Base-by-base conservation (phyloP, 2,888 invertebrate genomes). In the Muschampia staudingeri region DNA sequence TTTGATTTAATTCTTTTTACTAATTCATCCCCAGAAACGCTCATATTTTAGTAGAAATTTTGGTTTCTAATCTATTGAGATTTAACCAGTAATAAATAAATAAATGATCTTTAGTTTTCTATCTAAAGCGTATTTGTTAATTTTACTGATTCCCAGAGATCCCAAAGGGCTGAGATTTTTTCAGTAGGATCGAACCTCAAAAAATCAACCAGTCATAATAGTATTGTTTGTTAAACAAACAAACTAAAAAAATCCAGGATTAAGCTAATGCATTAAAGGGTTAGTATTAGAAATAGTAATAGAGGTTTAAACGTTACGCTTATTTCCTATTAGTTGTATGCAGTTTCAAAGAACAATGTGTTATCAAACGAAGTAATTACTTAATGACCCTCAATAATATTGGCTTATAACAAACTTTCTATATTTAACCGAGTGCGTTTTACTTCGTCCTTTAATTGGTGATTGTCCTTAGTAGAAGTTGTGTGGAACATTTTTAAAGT, bases 331-430 rank as follows among this genome's bases (percentile, higher is more conserved):
- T 76, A 5, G 8, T 61, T 7, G 9, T 61, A 61, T 40, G 19
- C 40, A 12, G 19, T 76, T 76, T 42, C 34, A 76, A 76, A 42
- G 42, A 61, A 76, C 61, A 40, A 70, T 40, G 19, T 44, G 34
- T 77, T 77, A 77, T 77, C 77, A 25, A 11, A 6, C 42, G 40
- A 5, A 40, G 65, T 56, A 11, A 75, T 80, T 69, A 75, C 40
- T 56, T 80, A 69, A 75, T 69, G 73, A 56, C 75, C 75, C 75
- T 80, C 52, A 75, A 67, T 75, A 52, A 73, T 80, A 80, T 75
- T 75, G 25, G 75, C 56, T 75, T 75, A 75, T 40, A 40, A 73
- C 69, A 65, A 80, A 73, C 73, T 80, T 75, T 80, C 80, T 80
- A 80, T 80, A 80, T 80, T 80, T 80, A 80, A 80, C 48, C 80